Conservation (phyloP, 2,797 vertebrate species). For the Gallirallus australis region DNA sequence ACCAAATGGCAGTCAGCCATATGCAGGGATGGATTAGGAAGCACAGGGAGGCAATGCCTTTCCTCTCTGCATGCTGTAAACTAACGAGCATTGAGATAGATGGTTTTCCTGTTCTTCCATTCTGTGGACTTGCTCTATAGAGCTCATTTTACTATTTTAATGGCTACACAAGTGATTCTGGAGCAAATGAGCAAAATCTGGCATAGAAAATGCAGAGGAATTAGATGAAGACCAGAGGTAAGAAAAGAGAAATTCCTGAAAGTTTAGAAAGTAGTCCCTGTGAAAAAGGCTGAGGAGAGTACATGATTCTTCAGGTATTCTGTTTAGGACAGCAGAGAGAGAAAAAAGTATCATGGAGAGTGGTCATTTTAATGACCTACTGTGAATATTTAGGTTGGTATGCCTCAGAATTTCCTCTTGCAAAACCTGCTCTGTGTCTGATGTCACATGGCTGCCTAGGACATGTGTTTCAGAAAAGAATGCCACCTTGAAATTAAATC, state of each 20-base stretch:
- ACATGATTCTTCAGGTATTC: neutral
- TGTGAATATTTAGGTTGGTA: neutral
- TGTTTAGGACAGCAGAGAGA: neutral
- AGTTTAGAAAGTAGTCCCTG: neutral
- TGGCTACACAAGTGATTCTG: neutral
- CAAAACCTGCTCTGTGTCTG: neutral
- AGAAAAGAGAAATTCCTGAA: neutral
- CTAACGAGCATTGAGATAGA: neutral
- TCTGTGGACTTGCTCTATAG: neutral
- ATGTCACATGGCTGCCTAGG: neutral
- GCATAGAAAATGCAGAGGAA: neutral
- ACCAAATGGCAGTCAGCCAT: neutral
- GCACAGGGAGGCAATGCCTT: neutral
- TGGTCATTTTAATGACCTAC: neutral
- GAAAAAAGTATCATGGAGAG: neutral
- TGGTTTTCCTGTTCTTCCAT: neutral
- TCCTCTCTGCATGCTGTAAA: neutral
- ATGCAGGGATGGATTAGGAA: neutral
- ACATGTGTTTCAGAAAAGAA: neutral
- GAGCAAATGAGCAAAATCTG: neutral
- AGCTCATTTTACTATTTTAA: neutral
- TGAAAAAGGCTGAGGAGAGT: neutral
- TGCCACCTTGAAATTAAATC: neutral
- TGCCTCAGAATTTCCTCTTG: neutral
- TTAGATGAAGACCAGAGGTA: neutral